A percentile compares a stretch with the other conserved stretches of the same genome.
These are phyloP conservation scores for Ligdia adustata DNA, from an alignment of 2,888 invertebrate genomes.

Conservation along the genomic window DNA sequence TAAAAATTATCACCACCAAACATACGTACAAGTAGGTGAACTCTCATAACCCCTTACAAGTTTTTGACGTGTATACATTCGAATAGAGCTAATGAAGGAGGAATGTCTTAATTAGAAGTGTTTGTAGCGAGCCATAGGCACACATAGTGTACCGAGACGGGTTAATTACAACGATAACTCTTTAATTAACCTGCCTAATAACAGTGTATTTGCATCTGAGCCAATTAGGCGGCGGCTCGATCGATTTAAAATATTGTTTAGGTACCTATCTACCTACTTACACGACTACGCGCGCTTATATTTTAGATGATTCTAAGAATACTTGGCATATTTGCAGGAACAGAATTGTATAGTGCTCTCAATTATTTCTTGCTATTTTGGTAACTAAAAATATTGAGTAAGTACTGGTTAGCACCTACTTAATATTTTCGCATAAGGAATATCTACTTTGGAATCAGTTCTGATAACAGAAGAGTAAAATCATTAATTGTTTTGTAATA, in stretches of 20 bases:
- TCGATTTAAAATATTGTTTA: constrained; percentile 57
- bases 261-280: constrained; percentile 29
- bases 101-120: constrained; percentile 81
- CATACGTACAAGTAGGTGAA: not conserved
- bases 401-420: too few species aligned
- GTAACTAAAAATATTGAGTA: too few species aligned
- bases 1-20: not conserved
- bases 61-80: constrained; percentile 67
- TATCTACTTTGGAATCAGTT: too few species aligned
- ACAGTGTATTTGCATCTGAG: constrained; percentile 78
- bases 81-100: constrained; percentile 80
- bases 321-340: constrained; percentile 5
- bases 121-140: constrained; percentile 72
- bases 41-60: constrained; percentile 5
- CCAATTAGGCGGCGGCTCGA: constrained; percentile 67
- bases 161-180: constrained; percentile 81
- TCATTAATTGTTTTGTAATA: too few species aligned
- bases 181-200: constrained; percentile 83
- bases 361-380: too few species aligned
- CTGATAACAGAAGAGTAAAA: too few species aligned
- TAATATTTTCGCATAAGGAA: too few species aligned
- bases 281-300: too few species aligned
- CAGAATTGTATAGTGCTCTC: not conserved
- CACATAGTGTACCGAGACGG: constrained; percentile 77
- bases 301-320: constrained; percentile 27